Conservation (phyloP, 2,113 vertebrate genomes). For the Ranitomeya imitator region DNA sequence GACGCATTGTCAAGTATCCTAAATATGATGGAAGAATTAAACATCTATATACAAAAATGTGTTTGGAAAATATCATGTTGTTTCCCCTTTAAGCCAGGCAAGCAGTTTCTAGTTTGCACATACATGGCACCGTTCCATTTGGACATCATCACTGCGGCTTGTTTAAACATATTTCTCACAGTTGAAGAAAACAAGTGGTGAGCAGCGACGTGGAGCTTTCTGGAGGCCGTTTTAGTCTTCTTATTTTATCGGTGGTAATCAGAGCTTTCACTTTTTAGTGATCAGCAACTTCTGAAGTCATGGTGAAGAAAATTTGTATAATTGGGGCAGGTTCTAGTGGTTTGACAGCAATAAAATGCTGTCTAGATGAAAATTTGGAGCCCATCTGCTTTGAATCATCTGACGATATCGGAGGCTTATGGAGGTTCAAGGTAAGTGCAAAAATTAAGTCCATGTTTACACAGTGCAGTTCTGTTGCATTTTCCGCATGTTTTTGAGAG, state of each 20-base stretch:
- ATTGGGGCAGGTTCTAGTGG: slow-evolving; percentile 80
- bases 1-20: too few relatives aligned
- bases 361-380: slow-evolving; percentile 76
- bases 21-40: too few relatives aligned
- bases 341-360: slow-evolving; percentile 77
- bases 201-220: not conserved
- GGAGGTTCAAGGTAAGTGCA: slow-evolving; percentile 75
- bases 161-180: not conserved
- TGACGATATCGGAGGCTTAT: slow-evolving; percentile 75
- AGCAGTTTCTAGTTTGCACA: not conserved
- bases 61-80: not conserved
- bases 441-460: not conserved
- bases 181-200: not conserved
- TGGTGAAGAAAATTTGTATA: slow-evolving; percentile 73
- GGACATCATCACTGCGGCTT: not conserved
- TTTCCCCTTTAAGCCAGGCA: not conserved
- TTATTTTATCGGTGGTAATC: not conserved
- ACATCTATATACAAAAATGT: not conserved
- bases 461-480: not conserved
- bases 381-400: slow-evolving; percentile 78
- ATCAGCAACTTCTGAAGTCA: slow-evolving; percentile 35
- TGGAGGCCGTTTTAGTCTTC: not conserved
- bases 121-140: not conserved
- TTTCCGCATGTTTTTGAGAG: not conserved
- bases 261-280: not conserved